Evolutionary conservation across 2,797 vertebrate genomes (phyloP), one percentile per base, ranked within the genome.

Genomic region (Eupleurogrammus muticus): DNA sequence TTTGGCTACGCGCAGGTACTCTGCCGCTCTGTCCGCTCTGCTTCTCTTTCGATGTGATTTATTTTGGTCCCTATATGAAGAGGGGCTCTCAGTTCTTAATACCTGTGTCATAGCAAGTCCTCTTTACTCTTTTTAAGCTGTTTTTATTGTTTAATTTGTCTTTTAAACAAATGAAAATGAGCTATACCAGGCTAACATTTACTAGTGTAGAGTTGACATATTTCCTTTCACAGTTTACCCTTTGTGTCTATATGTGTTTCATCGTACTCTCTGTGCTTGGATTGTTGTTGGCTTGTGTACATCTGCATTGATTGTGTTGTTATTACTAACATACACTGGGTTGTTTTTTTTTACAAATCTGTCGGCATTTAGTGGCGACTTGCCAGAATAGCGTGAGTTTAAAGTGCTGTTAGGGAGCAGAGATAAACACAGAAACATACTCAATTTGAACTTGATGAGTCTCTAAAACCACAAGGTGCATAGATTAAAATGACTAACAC

Each of bases 1-100:
- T 95, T 90, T 95, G 94, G 94, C 91, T 95, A 77, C 94, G 92
- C 53, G 86, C 94, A 95, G 94, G 94, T 95, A 95, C 86, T 82
- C 78, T 75, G 83, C 40, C 36, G 58, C 54, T 77, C 72, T 68
- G 69, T 84, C 66, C 19, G 28, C 77, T 89, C 73, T 82, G 58
- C 71, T 80, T 86, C 53, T 81, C 52, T 80, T 20, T 86, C 71
- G 71, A 48, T 74, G 28, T 84, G 64, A 74, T 75, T 62, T 84
- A 48, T 75, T 47, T 74, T 56, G 66, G 68, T 76, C n/a, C 56
- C 16, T 70, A 32, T 63, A 24, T 50, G 57, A 46, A 35, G 49
- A 81, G 46, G 20, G 50, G 28, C 52, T 84, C 55, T 83, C 47
- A 59, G 23, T 65, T 75, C 35, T 58, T 70, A 5, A 16, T 76